Conservation (phyloP, 2,113 vertebrate genomes). For the Peromyscus leucopus region DNA sequence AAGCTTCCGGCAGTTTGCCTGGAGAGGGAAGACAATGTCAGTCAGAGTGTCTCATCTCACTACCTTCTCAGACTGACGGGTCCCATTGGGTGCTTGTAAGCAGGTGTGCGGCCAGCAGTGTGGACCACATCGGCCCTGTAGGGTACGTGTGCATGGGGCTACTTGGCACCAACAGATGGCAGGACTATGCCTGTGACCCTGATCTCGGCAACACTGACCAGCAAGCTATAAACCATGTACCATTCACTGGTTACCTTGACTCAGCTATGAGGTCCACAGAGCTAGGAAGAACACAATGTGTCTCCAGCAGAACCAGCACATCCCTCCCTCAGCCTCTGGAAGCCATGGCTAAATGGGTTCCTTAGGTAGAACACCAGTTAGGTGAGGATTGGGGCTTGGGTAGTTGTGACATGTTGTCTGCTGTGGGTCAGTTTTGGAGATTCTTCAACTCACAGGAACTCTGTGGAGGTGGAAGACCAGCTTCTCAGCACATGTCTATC, state of each 20-base stretch:
- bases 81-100: background rate
- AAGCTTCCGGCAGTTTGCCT: too few species aligned
- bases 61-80: background rate
- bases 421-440: background rate
- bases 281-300: too few species aligned
- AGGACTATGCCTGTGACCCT: background rate
- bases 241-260: background rate
- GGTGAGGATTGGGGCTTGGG: too few species aligned
- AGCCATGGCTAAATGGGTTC: background rate
- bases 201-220: background rate
- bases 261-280: too few species aligned
- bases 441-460: background rate
- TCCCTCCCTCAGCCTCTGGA: background rate
- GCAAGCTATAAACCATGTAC: background rate
- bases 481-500: too few species aligned
- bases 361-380: background rate
- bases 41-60: background rate
- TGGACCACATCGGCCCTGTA: background rate
- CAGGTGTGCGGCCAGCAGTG: background rate
- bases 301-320: background rate
- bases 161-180: background rate
- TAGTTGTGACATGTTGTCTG: background rate
- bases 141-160: background rate
- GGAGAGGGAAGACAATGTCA: background rate
- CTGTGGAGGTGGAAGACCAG: background rate